These are phyloP conservation scores for Brachystomella parvula DNA, from an alignment of 1,140 invertebrate species.

Conservation along the genomic window DNA sequence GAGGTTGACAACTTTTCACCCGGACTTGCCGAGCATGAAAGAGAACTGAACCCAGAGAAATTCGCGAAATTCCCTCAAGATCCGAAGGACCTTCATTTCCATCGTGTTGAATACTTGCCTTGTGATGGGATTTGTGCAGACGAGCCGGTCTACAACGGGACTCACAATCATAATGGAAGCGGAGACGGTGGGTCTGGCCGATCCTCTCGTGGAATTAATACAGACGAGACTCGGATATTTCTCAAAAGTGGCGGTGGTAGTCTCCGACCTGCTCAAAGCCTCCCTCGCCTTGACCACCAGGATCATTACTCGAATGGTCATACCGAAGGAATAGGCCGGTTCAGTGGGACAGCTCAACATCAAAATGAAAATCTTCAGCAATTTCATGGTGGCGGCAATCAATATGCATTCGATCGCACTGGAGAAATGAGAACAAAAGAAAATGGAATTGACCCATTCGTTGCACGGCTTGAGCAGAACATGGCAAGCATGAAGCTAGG, in stretches of 20 bases:
- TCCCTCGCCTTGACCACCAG: too few relatives aligned
- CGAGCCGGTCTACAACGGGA: conserved; percentile 27
- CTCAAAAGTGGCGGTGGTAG: conserved; percentile 2
- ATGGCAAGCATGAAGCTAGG: not conserved
- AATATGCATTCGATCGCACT: not conserved
- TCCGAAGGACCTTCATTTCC: conserved; percentile 14
- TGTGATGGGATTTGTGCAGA: conserved; percentile 38
- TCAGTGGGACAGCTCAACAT: not conserved
- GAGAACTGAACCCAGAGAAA: not conserved
- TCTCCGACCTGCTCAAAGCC: too few relatives aligned
- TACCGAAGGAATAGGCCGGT: not conserved
- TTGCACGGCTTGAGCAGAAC: not conserved
- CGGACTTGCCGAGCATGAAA: not conserved
- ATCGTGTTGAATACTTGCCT: conserved; percentile 37
- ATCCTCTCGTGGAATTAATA: conserved; percentile 34
- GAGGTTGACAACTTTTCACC: not conserved
- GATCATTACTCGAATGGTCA: not conserved
- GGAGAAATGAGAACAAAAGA: not conserved
- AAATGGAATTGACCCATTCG: not conserved
- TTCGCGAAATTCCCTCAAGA: conserved; percentile 7
- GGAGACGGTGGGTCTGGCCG: conserved; percentile 17
- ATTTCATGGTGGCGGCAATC: not conserved
- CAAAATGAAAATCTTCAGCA: conserved; percentile 1
- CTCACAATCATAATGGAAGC: conserved; percentile 15
- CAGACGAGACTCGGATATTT: conserved; percentile 35